These are phyloP conservation scores for Sciurus niger DNA, from an alignment of 2,113 vertebrate species.

Conservation along the genomic window DNA sequence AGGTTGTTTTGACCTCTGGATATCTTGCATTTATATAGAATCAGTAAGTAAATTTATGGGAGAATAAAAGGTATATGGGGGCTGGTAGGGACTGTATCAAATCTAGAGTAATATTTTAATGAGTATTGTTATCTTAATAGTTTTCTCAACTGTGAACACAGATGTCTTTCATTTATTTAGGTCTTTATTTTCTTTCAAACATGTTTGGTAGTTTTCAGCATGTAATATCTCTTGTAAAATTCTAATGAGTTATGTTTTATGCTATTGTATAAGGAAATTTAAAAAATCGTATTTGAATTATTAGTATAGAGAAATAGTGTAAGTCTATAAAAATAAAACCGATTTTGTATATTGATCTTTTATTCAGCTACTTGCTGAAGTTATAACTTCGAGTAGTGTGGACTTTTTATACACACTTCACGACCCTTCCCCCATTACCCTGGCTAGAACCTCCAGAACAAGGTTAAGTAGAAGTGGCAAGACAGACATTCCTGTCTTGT, in stretches of 20 bases:
- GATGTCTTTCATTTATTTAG: neutral
- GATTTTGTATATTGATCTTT: neutral
- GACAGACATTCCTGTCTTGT: neutral
- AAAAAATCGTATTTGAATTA: neutral
- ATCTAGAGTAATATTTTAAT: neutral
- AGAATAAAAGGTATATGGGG: neutral
- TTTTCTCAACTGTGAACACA: neutral
- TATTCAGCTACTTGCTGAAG: neutral
- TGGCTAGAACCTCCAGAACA: neutral
- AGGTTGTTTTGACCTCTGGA: neutral
- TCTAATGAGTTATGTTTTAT: neutral
- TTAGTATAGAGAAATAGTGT: neutral
- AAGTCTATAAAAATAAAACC: neutral
- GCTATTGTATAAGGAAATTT: neutral
- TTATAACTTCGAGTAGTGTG: neutral
- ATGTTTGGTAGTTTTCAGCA: neutral
- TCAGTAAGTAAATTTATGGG: neutral
- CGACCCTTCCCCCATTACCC: neutral
- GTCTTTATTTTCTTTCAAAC: neutral
- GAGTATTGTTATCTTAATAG: neutral
- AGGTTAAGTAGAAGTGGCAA: neutral
- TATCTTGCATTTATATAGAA: neutral
- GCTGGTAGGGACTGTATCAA: neutral
- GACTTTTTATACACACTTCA: neutral
- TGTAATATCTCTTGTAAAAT: neutral